phyloP scores from a whole-genome alignment of 1,140 invertebrate genomes.

The Calosoma granatense region DNA sequence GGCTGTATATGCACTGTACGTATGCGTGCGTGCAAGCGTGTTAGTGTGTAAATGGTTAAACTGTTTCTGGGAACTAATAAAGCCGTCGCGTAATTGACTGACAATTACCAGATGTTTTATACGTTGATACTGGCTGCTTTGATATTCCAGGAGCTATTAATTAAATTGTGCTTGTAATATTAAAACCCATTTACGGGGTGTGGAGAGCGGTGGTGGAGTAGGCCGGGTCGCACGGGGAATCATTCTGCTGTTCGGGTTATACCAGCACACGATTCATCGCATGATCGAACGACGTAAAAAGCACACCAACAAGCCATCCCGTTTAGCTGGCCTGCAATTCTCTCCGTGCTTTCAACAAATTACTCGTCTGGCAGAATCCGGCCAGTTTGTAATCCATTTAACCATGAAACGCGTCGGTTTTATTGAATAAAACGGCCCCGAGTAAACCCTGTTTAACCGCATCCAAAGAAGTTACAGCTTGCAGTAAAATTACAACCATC shows the following conservation, averaged over 20 bases:
- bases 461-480: background rate
- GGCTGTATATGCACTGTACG: too few species aligned
- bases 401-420: constrained; percentile 16
- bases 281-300: too few species aligned
- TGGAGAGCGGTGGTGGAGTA: background rate
- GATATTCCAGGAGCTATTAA: constrained; percentile 5
- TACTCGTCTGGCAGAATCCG: constrained; percentile 12
- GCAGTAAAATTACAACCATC: too few species aligned
- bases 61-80: constrained; percentile 12
- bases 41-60: too few species aligned
- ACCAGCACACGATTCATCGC: too few species aligned
- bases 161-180: constrained; percentile 7
- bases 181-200: background rate
- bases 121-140: background rate
- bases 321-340: background rate
- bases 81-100: constrained; percentile 12
- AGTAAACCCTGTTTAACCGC: background rate
- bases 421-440: constrained; percentile 15
- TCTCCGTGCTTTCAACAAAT: constrained; percentile 13
- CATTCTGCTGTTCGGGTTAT: background rate
- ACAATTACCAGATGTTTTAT: constrained; percentile 11
- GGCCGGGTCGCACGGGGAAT: background rate
- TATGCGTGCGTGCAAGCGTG: too few species aligned
- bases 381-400: constrained; percentile 15
- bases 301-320: background rate